Evolutionary conservation across 1,140 invertebrate genomes (phyloP).

Genomic region (Scaptodrosophila lebanonensis): DNA sequence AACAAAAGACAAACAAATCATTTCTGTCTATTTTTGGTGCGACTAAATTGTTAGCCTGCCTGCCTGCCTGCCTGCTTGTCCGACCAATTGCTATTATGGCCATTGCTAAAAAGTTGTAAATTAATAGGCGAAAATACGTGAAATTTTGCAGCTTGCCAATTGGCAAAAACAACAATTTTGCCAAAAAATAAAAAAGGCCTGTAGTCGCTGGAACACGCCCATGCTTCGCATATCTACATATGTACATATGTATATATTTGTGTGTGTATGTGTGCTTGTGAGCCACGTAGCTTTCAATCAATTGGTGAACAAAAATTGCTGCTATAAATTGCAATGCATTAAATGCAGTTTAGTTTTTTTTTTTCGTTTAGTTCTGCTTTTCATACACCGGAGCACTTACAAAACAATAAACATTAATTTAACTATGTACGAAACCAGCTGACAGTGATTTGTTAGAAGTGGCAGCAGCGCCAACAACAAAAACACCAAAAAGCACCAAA

Average conservation of each 20-base stretch:
- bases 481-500: constrained; percentile 13
- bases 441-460: constrained; percentile 62
- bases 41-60: constrained; percentile 51
- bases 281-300: constrained; percentile 65
- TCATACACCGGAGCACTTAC: constrained; percentile 54
- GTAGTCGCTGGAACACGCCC: no score
- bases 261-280: constrained; percentile 56
- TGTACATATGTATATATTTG: constrained; percentile 13
- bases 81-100: constrained; percentile 40
- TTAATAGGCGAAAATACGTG: constrained; percentile 68
- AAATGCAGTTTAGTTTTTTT: constrained; percentile 44
- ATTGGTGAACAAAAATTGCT: constrained; percentile 60
- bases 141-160: constrained; percentile 42
- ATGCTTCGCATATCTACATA: constrained; percentile 11
- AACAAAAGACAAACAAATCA: constrained; percentile 14
- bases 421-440: constrained; percentile 41
- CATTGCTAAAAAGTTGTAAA: constrained; percentile 65
- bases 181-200: no score
- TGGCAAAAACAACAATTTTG: no score
- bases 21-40: constrained; percentile 8
- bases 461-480: constrained; percentile 41
- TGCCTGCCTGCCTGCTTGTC: constrained; percentile 54
- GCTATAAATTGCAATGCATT: constrained; percentile 66
- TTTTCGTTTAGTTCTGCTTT: no score
- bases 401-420: constrained; percentile 74